Conservation (phyloP, 2,888 invertebrate genomes). For the Drosophila parthenogenetica region DNA sequence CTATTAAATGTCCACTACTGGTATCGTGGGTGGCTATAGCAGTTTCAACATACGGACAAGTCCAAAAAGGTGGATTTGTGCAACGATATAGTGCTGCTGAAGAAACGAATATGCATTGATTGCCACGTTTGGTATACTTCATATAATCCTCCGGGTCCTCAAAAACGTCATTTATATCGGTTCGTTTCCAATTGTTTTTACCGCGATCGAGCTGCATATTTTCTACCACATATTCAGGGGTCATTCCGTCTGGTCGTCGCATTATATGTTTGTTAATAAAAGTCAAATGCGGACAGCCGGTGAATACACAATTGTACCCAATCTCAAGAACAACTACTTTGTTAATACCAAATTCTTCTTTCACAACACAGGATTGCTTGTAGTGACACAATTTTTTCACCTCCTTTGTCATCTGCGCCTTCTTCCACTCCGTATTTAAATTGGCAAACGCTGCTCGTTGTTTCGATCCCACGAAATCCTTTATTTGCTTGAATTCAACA, state of each 20-base stretch:
- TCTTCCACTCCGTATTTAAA: too few species aligned
- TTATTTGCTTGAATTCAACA: neutral
- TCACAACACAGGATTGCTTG: neutral
- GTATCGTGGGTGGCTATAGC: too few species aligned
- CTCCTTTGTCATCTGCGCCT: neutral
- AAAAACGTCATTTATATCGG: neutral
- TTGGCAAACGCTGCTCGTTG: too few species aligned
- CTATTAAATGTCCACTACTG: too few species aligned
- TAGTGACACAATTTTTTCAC: neutral
- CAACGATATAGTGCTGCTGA: neutral
- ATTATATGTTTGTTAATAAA: neutral
- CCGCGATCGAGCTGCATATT: too few species aligned
- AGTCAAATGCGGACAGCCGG: neutral
- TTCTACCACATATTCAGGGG: too few species aligned
- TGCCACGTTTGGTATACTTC: neutral
- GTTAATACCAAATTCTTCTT: neutral
- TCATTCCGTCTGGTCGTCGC: neutral
- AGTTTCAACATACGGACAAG: too few species aligned
- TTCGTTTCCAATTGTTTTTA: neutral
- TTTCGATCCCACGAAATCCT: neutral
- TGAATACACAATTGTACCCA: neutral
- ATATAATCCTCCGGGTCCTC: neutral
- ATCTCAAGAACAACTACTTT: neutral
- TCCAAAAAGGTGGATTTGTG: neutral
- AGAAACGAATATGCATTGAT: neutral